Evolutionary conservation across 2,888 invertebrate genomes (phyloP), one percentile per base, ranked within the genome.

Genomic region (Psococerastis gibbosa): DNA sequence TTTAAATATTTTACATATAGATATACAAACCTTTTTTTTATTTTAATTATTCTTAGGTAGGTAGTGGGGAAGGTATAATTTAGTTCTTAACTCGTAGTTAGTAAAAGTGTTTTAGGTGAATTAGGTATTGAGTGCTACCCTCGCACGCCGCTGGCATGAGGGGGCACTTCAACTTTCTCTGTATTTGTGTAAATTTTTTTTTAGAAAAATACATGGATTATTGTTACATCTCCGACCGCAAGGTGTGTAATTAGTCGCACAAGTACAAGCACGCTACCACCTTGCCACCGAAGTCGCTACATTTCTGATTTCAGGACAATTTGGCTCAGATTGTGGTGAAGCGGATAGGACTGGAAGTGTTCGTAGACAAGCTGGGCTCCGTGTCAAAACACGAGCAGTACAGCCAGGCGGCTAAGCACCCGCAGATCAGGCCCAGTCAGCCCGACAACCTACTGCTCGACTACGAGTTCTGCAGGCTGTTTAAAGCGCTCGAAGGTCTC

Each of bases 391-490:
- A 88, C 57, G 97, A 97, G 64, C 71, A 78, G 33, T 98, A 95
- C 64, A 84, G 82, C 45, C 75, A 78, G 55, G 89, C 95, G 13
- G 78, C 88, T 16, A 95, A 97, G 59, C 87, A 87, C 55, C 92
- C 97, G 1, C 92, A 95, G 62, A 73, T 87, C 22, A 70, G 77
- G 35, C 82, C 79, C 9, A 78, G 77, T 58, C 67, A 71, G 44
- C 66, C 84, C 2, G 65, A 66, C 1, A 92, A 95, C 49, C 69
- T 95, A 15, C 65, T 94, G 44, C 69, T 98, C 33, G 97, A 98
- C 61, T 88, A 85, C 59, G 89, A 94, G 63, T 98, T 95, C 66
- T 92, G 94, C 55, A 76, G 78, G 56, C 66, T 95, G 20, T 87
- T 89, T 59, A 95, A 91, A 61, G 71, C 71, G 1, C 61, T 83